Base-by-base conservation (phyloP, 1,140 invertebrate genomes). In the Araneus ventricosus region DNA sequence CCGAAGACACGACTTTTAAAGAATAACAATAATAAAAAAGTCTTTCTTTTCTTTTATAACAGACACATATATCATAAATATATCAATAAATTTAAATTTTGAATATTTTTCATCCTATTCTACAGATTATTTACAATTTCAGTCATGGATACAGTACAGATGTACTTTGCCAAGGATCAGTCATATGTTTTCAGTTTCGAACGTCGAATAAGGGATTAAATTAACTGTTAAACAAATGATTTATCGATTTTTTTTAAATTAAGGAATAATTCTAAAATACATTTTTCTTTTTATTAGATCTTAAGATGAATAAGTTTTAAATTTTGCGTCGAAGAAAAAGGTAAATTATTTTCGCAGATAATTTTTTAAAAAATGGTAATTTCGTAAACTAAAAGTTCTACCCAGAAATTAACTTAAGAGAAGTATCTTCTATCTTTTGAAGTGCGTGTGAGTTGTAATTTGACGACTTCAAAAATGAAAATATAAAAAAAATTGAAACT, bases 401-500 rank as follows among this genome's bases (percentile, higher is more conserved):
- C 17, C 14, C 45, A 52, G 2, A 52, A 52, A 52, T 52, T 52
- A 52, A 52, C 17, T 14, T 52, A 52, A 2, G 45, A 14, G 45
- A 2, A 2, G 17, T 52, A 52, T 52, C 17, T 52, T 52, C 10
- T 17, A 52, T 52, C 45, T 52, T 52, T 52, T 52, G 8, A 52
- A 17, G 45, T 52, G 45, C 10, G 6, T 67, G 10, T 30, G 8
- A 52, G 7, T n/a, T 67, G 5, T n/a, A 67, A 27, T 67, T n/a
- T n/a, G 8, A 67, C 4, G n/a, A 67, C 27, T 27, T 30, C 27
- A 6, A n/a, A 67, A 67, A 27, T 27, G n/a, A 30, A 67, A 61
- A 61, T 27, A 67, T 10, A 27, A 52, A 27, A 27, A 59, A 67
- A 67, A 27, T 39, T 24, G 27, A 84, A 57, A 93, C 91, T 93